Conservation (phyloP, 2,797 vertebrate species). For the Periophthalmus magnuspinnatus region DNA sequence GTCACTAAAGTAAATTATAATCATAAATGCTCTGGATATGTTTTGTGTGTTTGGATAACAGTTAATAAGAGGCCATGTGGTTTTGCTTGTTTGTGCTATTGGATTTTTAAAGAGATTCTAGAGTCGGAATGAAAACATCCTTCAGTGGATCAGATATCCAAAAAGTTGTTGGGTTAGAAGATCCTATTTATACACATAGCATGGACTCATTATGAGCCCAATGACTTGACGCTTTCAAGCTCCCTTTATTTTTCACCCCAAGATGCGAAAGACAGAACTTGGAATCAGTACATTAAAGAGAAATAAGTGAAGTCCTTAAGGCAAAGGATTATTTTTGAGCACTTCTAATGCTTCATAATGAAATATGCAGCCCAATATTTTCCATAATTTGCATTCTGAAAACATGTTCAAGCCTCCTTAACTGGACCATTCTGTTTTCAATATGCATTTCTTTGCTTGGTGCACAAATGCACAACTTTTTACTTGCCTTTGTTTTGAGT, state of each 20-base stretch:
- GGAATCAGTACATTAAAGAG: neutral
- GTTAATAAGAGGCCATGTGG: neutral
- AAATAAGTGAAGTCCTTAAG: neutral
- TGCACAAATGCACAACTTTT: neutral
- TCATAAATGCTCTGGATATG: neutral
- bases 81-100: too few species aligned
- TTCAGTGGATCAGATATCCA: neutral
- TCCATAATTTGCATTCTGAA: neutral
- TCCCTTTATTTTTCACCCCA: neutral
- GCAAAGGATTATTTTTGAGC: constrained; percentile 3
- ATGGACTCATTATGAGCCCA: neutral
- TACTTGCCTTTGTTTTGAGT: neutral
- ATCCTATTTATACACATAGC: neutral
- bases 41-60: neutral
- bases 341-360: neutral
- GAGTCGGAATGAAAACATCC: neutral
- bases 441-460: neutral
- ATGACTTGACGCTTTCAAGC: constrained; percentile 1
- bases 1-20: neutral
- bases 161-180: neutral
- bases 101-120: neutral
- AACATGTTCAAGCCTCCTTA: neutral
- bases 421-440: neutral
- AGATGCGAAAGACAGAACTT: neutral
- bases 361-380: neutral